Evolutionary conservation across 1,140 invertebrate species (phyloP).

Genomic region (Coenobita brevimanus): DNA sequence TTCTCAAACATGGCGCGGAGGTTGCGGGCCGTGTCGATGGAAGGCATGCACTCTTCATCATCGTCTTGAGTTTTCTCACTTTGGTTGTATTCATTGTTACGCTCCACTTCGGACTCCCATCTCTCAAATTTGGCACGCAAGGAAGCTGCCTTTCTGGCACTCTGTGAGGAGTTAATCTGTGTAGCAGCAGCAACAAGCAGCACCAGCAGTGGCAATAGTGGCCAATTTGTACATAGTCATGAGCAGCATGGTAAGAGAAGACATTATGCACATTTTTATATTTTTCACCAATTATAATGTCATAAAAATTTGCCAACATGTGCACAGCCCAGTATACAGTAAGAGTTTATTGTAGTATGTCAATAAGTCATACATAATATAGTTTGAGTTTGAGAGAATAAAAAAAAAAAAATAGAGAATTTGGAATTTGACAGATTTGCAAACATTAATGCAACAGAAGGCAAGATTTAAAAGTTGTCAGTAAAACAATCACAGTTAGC

Average conservation of each 20-base stretch:
- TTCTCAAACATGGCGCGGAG: conserved; percentile 89
- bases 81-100: conserved; percentile 68
- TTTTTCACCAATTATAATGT: conserved; percentile 4
- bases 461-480: too few relatives aligned
- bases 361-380: too few relatives aligned
- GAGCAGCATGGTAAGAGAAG: conserved; percentile 13
- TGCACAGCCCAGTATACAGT: too few relatives aligned
- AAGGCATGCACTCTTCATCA: conserved; percentile 71
- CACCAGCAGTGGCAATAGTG: conserved; percentile 40
- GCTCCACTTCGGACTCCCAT: conserved; percentile 83
- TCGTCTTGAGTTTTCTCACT: conserved; percentile 60
- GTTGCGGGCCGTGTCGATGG: conserved; percentile 85
- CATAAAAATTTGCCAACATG: neutral
- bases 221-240: neutral
- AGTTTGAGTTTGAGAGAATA: too few relatives aligned
- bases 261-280: conserved; percentile 39
- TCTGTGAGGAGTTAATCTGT: conserved; percentile 74
- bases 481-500: too few relatives aligned
- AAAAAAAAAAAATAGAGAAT: too few relatives aligned
- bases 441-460: too few relatives aligned
- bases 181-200: conserved; percentile 30
- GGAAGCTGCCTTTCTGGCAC: conserved; percentile 87
- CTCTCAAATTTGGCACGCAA: conserved; percentile 93
- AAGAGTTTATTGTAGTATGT: too few relatives aligned
- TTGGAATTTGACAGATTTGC: too few relatives aligned